A percentile compares a stretch with the other conserved stretches of the same genome.
Conservation (phyloP, 2,113 vertebrate species). For the Brienomyrus longianalis region DNA sequence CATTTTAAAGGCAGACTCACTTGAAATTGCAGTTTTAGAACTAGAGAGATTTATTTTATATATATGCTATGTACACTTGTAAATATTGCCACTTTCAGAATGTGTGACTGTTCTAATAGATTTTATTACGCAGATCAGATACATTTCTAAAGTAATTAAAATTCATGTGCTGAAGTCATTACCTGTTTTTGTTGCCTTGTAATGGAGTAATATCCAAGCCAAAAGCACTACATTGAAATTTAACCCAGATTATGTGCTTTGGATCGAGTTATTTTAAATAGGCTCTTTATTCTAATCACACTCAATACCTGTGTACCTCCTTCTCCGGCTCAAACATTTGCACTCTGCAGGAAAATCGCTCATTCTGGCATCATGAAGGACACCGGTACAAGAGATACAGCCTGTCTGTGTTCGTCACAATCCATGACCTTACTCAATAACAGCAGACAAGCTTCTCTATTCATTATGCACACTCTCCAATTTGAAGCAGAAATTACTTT, state of each 20-base stretch:
- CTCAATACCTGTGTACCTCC: not conserved
- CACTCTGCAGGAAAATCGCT: not conserved
- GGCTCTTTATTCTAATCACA: not conserved
- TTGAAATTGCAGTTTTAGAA: not conserved
- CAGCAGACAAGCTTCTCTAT: not conserved
- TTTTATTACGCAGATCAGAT: not conserved
- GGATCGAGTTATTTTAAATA: not conserved
- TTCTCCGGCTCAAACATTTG: not conserved
- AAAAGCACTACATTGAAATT: not conserved
- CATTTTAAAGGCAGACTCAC: not conserved
- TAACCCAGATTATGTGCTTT: not conserved
- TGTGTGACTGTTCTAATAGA: not conserved
- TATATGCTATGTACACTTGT: not conserved
- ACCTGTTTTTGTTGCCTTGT: not conserved
- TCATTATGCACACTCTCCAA: not conserved
- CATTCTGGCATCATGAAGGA: not conserved
- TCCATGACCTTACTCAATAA: not conserved
- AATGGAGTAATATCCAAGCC: not conserved
- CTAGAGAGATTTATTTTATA: not conserved
- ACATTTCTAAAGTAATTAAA: not conserved
- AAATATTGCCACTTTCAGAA: not conserved
- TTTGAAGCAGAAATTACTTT: constrained; percentile 1
- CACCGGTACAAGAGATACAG: not conserved
- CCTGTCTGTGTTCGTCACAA: not conserved
- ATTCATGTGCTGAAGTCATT: not conserved